Evolutionary conservation across 1,140 invertebrate genomes (phyloP).

Genomic region (Calephelis nemesis): DNA sequence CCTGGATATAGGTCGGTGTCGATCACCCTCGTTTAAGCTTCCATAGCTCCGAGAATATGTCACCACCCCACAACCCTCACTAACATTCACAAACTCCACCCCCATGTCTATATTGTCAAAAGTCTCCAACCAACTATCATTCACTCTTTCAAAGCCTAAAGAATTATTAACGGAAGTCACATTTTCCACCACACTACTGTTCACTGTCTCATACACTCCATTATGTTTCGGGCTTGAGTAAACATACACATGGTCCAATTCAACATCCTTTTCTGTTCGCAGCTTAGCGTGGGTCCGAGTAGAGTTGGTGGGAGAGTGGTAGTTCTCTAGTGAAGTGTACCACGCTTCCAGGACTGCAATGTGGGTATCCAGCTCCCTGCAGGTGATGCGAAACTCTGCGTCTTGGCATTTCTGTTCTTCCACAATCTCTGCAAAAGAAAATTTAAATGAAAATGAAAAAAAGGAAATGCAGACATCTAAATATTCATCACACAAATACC

Average conservation of each 20-base stretch:
- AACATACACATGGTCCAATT: slow-evolving; percentile 57
- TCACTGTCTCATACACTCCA: slow-evolving; percentile 62
- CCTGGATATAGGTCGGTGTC: slow-evolving; percentile 40
- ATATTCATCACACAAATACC: too few species aligned
- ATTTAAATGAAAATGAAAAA: slow-evolving; percentile 21
- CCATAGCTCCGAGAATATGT: slow-evolving; percentile 58
- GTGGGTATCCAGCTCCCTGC: slow-evolving; percentile 73
- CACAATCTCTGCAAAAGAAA: slow-evolving; percentile 76
- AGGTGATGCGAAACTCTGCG: slow-evolving; percentile 74
- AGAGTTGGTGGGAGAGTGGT: slow-evolving; percentile 41
- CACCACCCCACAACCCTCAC: slow-evolving; percentile 48
- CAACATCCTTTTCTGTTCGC: slow-evolving; percentile 61
- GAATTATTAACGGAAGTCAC: slow-evolving; percentile 38
- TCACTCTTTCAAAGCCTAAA: slow-evolving; percentile 41
- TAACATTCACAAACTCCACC: slow-evolving; percentile 48
- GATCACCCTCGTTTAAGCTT: slow-evolving; percentile 60
- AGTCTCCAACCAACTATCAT: slow-evolving; percentile 41
- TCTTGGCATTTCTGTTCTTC: slow-evolving; percentile 77
- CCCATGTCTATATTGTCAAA: slow-evolving; percentile 42
- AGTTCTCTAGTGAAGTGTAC: slow-evolving; percentile 67
- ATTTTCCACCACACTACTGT: slow-evolving; percentile 56
- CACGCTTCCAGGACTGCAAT: slow-evolving; percentile 77
- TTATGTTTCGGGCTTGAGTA: slow-evolving; percentile 71
- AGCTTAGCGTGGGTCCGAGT: slow-evolving; percentile 39
- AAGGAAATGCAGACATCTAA: too few species aligned